phyloP scores from a whole-genome alignment of 2,113 vertebrate genomes.

The Steatornis caripensis region DNA sequence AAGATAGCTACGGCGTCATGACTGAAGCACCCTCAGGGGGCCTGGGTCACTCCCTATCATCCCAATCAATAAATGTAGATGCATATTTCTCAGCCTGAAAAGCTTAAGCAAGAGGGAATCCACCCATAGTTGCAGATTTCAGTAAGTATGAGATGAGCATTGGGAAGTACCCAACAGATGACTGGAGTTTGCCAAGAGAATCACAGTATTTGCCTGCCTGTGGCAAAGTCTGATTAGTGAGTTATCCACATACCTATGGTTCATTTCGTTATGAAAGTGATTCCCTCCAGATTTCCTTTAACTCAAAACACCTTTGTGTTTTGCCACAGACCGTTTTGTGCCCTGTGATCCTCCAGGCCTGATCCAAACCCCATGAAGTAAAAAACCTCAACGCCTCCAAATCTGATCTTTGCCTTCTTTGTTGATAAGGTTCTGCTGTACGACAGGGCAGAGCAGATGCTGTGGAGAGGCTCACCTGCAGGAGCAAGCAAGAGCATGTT shows the following conservation, averaged over 20 bases:
- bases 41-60: not conserved
- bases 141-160: not conserved
- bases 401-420: not conserved
- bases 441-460: not conserved
- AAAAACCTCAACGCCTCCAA: not conserved
- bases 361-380: not conserved
- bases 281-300: not conserved
- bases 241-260: rapidly evolving
- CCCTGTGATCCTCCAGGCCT: not conserved
- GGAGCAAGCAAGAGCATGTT: not conserved
- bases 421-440: not conserved
- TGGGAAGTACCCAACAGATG: not conserved
- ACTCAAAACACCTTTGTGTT: not conserved
- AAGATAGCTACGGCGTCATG: not conserved
- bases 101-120: not conserved
- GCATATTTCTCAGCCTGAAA: not conserved
- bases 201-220: not conserved
- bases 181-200: not conserved
- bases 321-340: not conserved
- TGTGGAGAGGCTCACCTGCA: not conserved
- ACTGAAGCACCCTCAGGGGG: not conserved
- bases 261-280: not conserved
- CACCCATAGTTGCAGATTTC: not conserved
- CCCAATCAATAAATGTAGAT: not conserved
- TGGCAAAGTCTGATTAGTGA: not conserved